phyloP scores from a whole-genome alignment of 2,888 invertebrate species.

The Erpobdella octoculata region DNA sequence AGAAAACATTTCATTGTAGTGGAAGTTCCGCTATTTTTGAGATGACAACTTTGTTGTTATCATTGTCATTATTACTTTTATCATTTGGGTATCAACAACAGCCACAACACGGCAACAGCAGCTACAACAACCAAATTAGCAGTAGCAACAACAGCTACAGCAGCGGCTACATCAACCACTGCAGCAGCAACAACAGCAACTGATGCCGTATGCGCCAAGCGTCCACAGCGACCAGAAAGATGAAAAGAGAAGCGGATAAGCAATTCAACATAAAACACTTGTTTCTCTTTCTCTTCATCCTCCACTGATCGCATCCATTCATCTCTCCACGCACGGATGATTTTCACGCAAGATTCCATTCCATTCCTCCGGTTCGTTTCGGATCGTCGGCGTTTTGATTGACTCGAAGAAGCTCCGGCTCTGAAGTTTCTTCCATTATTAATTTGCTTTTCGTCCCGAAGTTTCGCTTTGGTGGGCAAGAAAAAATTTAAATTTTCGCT shows the following conservation, averaged over 20 bases:
- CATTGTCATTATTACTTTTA: no score
- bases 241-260: no score
- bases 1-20: no score
- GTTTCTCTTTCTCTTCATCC: neutral
- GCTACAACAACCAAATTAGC: no score
- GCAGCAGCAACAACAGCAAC: neutral
- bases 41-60: no score
- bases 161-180: no score
- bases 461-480: neutral
- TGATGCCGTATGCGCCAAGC: neutral
- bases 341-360: constrained; percentile 13
- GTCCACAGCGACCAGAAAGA: neutral
- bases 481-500: neutral
- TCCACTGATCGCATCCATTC: neutral
- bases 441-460: neutral
- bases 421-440: neutral
- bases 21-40: no score
- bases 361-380: constrained; percentile 6
- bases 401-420: neutral
- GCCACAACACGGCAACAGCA: no score
- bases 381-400: neutral
- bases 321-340: neutral
- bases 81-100: no score
- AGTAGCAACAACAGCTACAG: no score
- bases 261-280: neutral